Conservation (phyloP, 2,888 invertebrate genomes). For the Smittia sp. region DNA sequence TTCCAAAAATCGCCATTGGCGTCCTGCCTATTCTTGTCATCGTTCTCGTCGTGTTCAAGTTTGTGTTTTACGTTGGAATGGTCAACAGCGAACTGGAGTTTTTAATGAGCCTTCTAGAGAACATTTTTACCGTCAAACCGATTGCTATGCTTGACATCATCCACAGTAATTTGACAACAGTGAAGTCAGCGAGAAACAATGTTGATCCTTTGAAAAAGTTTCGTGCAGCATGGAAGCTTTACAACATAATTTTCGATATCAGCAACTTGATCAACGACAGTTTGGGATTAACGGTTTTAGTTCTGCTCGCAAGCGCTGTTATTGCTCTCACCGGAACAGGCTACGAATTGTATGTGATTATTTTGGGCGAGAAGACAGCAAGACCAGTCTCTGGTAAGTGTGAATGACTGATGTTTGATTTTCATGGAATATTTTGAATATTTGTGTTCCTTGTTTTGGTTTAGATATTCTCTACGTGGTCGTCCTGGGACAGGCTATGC, state of each 20-base stretch:
- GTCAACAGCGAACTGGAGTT: background rate
- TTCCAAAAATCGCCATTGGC: background rate
- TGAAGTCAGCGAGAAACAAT: background rate
- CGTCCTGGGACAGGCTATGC: background rate
- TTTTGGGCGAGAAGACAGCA: background rate
- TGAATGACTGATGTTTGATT: too few relatives aligned
- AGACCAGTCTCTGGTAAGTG: background rate
- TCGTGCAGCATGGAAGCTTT: background rate
- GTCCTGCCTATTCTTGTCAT: background rate
- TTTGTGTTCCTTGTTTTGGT: too few relatives aligned
- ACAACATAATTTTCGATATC: background rate
- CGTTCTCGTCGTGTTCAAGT: background rate
- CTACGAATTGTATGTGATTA: background rate
- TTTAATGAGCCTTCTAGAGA: background rate
- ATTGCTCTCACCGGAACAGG: background rate
- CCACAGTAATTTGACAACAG: too few relatives aligned
- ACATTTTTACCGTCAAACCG: too few relatives aligned
- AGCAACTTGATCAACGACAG: background rate
- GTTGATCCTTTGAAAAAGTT: background rate
- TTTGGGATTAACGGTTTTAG: background rate
- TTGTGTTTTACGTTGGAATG: background rate
- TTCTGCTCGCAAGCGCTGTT: background rate
- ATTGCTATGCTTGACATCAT: too few relatives aligned
- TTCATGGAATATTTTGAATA: too few relatives aligned
- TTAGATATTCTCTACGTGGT: background rate